phyloP scores from a whole-genome alignment of 2,113 vertebrate genomes.

The Myiozetetes cayanensis region DNA sequence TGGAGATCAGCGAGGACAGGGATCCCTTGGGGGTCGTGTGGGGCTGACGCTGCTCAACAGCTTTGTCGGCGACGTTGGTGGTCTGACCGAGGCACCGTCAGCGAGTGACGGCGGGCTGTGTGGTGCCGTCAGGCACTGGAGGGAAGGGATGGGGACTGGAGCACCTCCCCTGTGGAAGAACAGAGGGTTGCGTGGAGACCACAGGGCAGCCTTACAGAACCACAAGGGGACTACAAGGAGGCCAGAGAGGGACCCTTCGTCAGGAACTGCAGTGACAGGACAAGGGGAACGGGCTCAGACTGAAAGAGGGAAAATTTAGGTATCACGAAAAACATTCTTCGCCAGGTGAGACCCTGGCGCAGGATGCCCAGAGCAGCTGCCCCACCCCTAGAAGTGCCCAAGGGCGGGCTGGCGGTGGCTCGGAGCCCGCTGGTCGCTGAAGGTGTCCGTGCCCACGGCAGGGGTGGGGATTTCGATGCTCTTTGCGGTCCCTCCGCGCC shows the following conservation, averaged over 20 bases:
- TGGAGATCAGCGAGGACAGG: neutral
- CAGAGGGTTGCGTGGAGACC: neutral
- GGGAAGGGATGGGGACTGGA: neutral
- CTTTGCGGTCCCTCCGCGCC: rapidly evolving
- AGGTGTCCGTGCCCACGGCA: rapidly evolving
- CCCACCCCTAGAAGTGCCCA: rapidly evolving
- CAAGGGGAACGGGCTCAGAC: neutral
- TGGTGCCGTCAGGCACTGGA: neutral
- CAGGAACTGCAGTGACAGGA: neutral
- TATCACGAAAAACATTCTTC: neutral
- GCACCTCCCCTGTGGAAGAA: neutral
- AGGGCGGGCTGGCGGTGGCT: rapidly evolving
- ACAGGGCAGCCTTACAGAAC: neutral
- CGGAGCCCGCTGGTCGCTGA: rapidly evolving
- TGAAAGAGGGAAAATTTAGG: neutral
- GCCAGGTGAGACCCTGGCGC: neutral
- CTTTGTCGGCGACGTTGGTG: neutral
- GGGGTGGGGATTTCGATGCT: rapidly evolving
- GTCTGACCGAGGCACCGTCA: neutral
- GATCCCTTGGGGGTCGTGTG: neutral
- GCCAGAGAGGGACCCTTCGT: neutral
- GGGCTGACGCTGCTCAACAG: neutral
- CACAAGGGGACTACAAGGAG: neutral
- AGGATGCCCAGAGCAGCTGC: neutral
- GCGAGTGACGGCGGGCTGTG: neutral